A percentile compares a stretch with the other conserved stretches of the same genome.
Evolutionary conservation across 1,140 invertebrate genomes (phyloP).

Genomic region (Tetramorium simillimum): DNA sequence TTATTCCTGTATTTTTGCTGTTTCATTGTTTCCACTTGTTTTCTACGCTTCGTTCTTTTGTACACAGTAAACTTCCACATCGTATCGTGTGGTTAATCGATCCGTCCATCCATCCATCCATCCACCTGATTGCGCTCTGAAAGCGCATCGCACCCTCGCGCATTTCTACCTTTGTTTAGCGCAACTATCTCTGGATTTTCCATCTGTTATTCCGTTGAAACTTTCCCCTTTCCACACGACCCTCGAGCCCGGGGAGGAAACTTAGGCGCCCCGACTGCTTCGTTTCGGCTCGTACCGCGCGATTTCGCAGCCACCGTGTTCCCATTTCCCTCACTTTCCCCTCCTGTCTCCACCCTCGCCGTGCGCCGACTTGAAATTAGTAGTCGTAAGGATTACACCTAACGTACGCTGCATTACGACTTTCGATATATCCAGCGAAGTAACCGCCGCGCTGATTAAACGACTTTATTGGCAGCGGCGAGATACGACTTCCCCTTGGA

Average conservation of each 20-base stretch:
- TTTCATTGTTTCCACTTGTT: not conserved
- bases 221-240: conserved; percentile 9
- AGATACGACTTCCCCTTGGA: not conserved
- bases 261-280: conserved; percentile 1
- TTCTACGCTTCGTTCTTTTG: not conserved
- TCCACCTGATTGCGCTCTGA: not conserved
- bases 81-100: conserved; percentile 40
- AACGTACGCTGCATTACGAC: conserved; percentile 49
- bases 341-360: too few species aligned
- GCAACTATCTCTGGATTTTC: not conserved
- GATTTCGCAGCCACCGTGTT: conserved; percentile 8
- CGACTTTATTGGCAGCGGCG: conserved; percentile 35
- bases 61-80: conserved; percentile 17
- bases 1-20: not conserved
- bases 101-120: conserved; percentile 22
- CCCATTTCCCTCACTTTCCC: not conserved
- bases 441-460: conserved; percentile 37
- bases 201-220: conserved; percentile 36
- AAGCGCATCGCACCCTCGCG: conserved; percentile 14
- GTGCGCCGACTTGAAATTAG: conserved; percentile 22
- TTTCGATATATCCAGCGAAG: conserved; percentile 27
- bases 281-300: conserved; percentile 9
- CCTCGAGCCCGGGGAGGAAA: not conserved
- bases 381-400: conserved; percentile 45
- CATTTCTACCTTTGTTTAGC: conserved; percentile 14